Evolutionary conservation across 2,888 invertebrate species (phyloP).

Genomic region (Trimorus sp.): DNA sequence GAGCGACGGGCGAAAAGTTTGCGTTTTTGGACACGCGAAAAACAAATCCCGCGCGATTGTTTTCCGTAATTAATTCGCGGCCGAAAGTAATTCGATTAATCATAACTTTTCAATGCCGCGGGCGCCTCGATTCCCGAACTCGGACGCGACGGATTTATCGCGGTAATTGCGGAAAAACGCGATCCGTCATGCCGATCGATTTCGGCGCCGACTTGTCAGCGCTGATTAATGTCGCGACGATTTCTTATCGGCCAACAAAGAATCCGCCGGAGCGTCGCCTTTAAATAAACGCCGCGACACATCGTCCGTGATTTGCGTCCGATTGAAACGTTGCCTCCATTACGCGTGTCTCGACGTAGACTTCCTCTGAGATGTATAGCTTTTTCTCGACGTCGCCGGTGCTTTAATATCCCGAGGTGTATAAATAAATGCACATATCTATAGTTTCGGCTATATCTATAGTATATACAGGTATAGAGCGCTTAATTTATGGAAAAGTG

Average conservation of each 20-base stretch:
- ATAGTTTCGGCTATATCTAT: too few species aligned
- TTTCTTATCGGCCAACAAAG: constrained; percentile 40
- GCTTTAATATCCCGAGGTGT: too few species aligned
- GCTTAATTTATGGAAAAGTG: constrained; percentile 20
- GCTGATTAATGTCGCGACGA: constrained; percentile 32
- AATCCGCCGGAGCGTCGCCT: constrained; percentile 13
- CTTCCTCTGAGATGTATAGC: too few species aligned
- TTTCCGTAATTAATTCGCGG: constrained; percentile 28
- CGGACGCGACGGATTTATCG: constrained; percentile 41
- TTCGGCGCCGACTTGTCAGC: constrained; percentile 5
- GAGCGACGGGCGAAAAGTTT: neutral
- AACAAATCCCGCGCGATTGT: constrained; percentile 21
- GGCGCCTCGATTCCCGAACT: constrained; percentile 30
- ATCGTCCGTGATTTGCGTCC: constrained; percentile 28
- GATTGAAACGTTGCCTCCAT: constrained; percentile 40
- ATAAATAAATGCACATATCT: too few species aligned
- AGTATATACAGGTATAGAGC: neutral
- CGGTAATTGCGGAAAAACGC: constrained; percentile 40
- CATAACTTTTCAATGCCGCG: constrained; percentile 22
- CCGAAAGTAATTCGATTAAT: constrained; percentile 23
- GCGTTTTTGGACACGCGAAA: constrained; percentile 4
- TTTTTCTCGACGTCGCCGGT: too few species aligned
- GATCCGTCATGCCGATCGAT: constrained; percentile 43
- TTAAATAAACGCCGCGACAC: constrained; percentile 20
- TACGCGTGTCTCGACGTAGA: constrained; percentile 2